phyloP scores from a whole-genome alignment of 2,113 vertebrate species.

The Apus apus region DNA sequence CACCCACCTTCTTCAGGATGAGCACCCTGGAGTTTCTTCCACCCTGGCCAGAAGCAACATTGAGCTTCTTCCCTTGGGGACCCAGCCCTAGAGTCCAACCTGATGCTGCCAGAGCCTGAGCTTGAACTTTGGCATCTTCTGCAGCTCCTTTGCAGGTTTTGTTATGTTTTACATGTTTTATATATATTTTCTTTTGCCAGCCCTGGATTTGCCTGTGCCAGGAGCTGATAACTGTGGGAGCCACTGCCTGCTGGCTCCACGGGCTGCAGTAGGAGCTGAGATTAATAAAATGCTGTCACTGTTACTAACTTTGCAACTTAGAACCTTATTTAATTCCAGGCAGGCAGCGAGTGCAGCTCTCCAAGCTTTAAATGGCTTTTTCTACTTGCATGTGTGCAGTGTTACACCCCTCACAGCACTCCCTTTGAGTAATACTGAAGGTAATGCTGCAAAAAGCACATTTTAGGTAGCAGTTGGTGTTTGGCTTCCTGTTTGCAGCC shows the following conservation, averaged over 20 bases:
- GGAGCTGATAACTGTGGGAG: neutral
- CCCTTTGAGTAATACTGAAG: neutral
- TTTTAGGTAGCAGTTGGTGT: neutral
- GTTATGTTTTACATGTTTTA: neutral
- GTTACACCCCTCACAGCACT: neutral
- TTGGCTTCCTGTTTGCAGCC: neutral
- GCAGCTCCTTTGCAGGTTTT: neutral
- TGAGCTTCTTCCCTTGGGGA: neutral
- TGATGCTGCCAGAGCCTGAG: neutral
- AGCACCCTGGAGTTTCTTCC: neutral
- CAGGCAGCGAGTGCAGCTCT: neutral
- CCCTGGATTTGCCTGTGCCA: neutral
- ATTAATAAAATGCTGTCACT: slow-evolving; percentile 29
- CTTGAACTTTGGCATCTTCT: neutral
- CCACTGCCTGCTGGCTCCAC: neutral
- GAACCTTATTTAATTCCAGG: neutral
- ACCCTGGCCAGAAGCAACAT: fast-evolving
- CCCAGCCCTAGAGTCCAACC: neutral
- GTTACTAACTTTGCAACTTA: slow-evolving; percentile 47
- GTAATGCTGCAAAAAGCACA: neutral
- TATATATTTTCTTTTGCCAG: neutral
- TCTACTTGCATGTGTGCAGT: neutral
- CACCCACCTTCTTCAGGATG: neutral
- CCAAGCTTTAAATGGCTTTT: neutral
- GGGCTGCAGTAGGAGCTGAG: neutral